Conservation (phyloP, 1,140 invertebrate genomes). For the Zaprionus camerounensis region DNA sequence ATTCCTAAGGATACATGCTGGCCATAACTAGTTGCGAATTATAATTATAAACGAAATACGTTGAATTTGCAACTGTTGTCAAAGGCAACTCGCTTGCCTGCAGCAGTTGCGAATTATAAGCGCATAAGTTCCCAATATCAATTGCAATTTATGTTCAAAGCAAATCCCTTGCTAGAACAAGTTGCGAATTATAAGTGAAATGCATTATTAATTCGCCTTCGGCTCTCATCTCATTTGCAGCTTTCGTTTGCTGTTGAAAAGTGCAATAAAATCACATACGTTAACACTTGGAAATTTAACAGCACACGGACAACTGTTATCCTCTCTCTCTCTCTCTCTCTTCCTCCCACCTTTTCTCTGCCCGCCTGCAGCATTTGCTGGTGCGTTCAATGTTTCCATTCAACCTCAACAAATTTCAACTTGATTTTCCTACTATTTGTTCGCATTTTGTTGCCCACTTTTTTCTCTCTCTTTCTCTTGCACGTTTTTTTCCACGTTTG, state of each 20-base stretch:
- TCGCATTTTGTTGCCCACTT: conserved; percentile 47
- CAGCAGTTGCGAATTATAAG: neutral
- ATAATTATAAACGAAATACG: neutral
- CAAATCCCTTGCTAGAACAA: neutral
- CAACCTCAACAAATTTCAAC: conserved; percentile 74
- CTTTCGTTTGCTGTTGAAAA: neutral
- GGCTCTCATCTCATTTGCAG: neutral
- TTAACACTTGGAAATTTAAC: conserved; percentile 54
- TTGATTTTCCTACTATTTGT: conserved; percentile 74
- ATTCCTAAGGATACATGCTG: too few species aligned
- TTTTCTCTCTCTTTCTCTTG: conserved; percentile 12
- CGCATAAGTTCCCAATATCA: neutral
- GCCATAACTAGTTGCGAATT: neutral
- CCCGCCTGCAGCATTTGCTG: conserved; percentile 35
- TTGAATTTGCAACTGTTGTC: neutral
- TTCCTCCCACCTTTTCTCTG: neutral
- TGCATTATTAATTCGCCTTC: neutral
- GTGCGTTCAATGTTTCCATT: conserved; percentile 38
- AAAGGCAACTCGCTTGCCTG: neutral
- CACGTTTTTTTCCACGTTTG: conserved; percentile 24
- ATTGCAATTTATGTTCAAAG: neutral
- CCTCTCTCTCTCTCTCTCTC: neutral
- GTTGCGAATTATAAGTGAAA: neutral
- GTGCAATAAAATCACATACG: conserved; percentile 19
- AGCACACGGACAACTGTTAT: conserved; percentile 24